Conservation (phyloP, 2,888 invertebrate species). For the Epirrhoe tristata region DNA sequence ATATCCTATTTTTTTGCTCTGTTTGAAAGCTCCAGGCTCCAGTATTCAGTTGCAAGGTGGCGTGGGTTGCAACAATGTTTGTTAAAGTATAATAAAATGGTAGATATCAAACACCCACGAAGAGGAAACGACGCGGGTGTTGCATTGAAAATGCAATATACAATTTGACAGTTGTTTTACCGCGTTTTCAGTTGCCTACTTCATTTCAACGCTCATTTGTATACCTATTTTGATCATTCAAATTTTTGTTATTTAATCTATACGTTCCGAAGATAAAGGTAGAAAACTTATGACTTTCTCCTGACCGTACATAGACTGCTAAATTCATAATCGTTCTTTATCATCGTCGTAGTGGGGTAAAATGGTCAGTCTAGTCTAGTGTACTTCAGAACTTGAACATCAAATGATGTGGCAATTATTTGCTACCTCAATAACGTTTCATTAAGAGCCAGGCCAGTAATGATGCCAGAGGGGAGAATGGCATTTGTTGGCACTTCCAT, state of each 20-base stretch:
- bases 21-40: background rate
- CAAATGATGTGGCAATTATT: background rate
- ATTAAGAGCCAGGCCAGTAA: conserved; percentile 10
- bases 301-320: too few species aligned
- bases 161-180: background rate
- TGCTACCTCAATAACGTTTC: conserved; percentile 1
- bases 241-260: too few species aligned
- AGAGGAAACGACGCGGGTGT: background rate
- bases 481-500: conserved; percentile 17
- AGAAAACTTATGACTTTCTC: too few species aligned
- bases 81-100: background rate
- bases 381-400: background rate
- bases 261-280: too few species aligned
- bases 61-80: background rate
- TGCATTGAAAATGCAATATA: background rate
- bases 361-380: too few species aligned
- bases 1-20: background rate
- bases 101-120: background rate
- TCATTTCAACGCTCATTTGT: background rate
- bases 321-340: too few species aligned
- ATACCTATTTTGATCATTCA: too few species aligned
- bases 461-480: conserved; percentile 9
- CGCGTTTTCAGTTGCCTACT: background rate
- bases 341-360: too few species aligned
- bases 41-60: background rate